A percentile compares a stretch with the other conserved stretches of the same genome.
phyloP scores from a whole-genome alignment of 2,888 invertebrate genomes.

The Bombylius discolor region DNA sequence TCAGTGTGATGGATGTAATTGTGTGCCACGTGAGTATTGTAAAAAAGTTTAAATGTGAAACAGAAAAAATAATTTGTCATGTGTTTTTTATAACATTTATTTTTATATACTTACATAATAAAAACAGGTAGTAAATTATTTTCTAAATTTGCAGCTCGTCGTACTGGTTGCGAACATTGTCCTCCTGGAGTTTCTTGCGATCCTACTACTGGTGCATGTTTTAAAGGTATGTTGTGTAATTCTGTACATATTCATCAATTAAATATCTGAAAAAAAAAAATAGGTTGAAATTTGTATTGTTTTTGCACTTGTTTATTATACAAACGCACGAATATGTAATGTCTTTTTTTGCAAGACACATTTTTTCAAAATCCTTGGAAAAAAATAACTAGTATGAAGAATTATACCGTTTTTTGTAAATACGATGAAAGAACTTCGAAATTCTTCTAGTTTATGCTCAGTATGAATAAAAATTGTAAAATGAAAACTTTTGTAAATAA shows the following conservation, averaged over 20 bases:
- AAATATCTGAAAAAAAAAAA: too few species aligned
- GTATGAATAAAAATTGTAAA: not conserved
- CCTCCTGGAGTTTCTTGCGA: conserved; percentile 66
- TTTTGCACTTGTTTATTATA: conserved; percentile 4
- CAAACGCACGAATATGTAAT: not conserved
- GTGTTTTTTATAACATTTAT: too few species aligned
- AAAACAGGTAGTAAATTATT: not conserved
- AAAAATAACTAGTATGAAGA: too few species aligned
- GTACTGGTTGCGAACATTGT: conserved; percentile 58
- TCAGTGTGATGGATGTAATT: conserved; percentile 58
- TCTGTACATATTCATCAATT: not conserved
- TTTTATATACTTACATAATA: too few species aligned
- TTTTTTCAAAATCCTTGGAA: too few species aligned
- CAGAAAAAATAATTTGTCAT: too few species aligned
- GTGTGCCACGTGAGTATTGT: conserved; percentile 44
- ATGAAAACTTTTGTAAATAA: conserved; percentile 3
- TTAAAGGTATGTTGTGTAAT: conserved; percentile 55
- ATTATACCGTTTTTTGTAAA: too few species aligned
- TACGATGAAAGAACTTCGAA: too few species aligned
- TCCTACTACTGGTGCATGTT: conserved; percentile 66
- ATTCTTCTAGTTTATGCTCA: too few species aligned
- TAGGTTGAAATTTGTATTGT: too few species aligned
- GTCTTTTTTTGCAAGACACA: too few species aligned
- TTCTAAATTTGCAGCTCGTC: conserved; percentile 20
- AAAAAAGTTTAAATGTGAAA: not conserved